These are phyloP conservation scores for Scaptomyza caliginosa DNA, from an alignment of 2,888 invertebrate species.

Conservation along the genomic window DNA sequence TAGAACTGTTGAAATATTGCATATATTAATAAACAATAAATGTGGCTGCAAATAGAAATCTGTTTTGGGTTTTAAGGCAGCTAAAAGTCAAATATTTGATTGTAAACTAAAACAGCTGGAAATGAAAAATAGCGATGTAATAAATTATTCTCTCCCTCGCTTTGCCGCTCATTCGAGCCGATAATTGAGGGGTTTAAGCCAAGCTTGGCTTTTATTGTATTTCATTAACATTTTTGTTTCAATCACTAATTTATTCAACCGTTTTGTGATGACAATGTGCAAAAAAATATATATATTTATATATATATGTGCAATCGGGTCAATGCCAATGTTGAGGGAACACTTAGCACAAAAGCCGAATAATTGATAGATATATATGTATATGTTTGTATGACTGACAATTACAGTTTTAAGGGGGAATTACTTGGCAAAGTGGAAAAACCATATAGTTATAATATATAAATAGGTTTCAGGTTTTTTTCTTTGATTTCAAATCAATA, in stretches of 20 bases:
- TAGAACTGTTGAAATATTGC: background rate
- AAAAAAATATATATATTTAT: background rate
- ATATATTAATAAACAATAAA: no score
- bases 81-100: no score
- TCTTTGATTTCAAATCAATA: no score
- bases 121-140: background rate
- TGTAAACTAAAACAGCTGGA: background rate
- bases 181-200: constrained; percentile 12
- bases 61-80: no score
- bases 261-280: background rate
- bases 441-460: no score
- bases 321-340: constrained; percentile 19
- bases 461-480: background rate
- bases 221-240: background rate
- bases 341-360: background rate
- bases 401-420: background rate
- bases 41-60: no score
- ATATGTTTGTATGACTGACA: background rate
- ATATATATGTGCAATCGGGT: constrained; percentile 24
- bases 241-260: constrained; percentile 40
- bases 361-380: background rate
- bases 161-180: background rate
- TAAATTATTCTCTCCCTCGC: no score
- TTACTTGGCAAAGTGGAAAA: background rate
- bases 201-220: background rate